A percentile compares a stretch with the other conserved stretches of the same genome.
Conservation (phyloP, 2,113 vertebrate genomes). For the Nerophis ophidion region DNA sequence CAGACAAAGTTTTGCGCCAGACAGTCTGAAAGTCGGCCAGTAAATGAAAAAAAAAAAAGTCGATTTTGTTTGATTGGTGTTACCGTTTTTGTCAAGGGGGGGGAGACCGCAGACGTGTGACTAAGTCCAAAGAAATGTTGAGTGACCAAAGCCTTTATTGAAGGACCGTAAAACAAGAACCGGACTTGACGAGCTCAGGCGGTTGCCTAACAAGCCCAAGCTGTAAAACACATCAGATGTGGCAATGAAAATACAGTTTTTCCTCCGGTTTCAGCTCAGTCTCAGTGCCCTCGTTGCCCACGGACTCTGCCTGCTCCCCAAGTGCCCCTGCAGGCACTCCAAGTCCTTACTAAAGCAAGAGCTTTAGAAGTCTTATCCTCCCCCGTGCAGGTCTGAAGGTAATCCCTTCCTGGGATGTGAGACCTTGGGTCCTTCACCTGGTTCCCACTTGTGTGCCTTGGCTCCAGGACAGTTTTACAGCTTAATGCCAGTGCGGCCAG, state of each 20-base stretch:
- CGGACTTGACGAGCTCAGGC: conserved; percentile 25
- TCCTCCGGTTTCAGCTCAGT: conserved; percentile 18
- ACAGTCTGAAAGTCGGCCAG: conserved; percentile 59
- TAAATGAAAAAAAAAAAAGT: conserved; percentile 39
- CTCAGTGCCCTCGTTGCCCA: too few species aligned
- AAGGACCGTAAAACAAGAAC: conserved; percentile 42
- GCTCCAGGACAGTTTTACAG: too few species aligned
- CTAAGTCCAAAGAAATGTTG: conserved; percentile 12
- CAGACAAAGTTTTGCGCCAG: conserved; percentile 52
- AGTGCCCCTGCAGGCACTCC: too few species aligned
- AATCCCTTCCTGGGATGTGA: too few species aligned
- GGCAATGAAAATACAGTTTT: conserved; percentile 37
- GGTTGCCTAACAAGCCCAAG: conserved; percentile 35
- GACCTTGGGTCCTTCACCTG: too few species aligned
- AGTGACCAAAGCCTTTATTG: conserved; percentile 33
- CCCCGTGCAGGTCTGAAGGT: too few species aligned
- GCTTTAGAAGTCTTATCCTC: too few species aligned
- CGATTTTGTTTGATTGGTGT: conserved; percentile 25
- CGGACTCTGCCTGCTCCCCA: too few species aligned
- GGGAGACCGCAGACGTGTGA: conserved; percentile 17
- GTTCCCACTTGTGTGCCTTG: too few species aligned
- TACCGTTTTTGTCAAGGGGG: conserved; percentile 32
- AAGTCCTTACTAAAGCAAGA: too few species aligned
- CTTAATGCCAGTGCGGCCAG: too few species aligned
- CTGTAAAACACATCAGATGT: conserved; percentile 40